These are phyloP conservation scores for Drosophila ohnishii DNA, from an alignment of 1,140 invertebrate genomes.

Conservation along the genomic window DNA sequence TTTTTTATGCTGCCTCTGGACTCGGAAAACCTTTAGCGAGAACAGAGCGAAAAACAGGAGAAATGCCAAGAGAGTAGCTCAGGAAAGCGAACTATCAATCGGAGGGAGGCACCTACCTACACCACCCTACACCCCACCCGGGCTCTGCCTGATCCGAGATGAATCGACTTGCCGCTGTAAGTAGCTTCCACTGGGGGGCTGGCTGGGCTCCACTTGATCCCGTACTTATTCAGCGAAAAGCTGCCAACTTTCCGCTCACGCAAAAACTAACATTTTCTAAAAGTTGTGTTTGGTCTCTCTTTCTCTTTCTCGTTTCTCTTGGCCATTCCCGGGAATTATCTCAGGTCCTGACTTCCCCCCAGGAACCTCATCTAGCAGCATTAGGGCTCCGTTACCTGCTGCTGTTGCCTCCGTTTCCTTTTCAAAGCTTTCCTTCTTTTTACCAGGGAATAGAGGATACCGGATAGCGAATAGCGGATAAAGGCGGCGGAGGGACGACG, in stretches of 20 bases:
- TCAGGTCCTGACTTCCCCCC: conserved; percentile 11
- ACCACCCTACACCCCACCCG: neutral
- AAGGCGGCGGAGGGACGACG: neutral
- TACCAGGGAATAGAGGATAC: conserved; percentile 8
- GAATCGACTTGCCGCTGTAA: neutral
- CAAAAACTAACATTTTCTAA: conserved; percentile 50
- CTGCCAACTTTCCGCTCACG: conserved; percentile 14
- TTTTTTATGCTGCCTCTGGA: conserved; percentile 59
- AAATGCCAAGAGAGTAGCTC: neutral
- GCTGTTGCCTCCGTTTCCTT: conserved; percentile 9
- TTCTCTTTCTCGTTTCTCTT: neutral
- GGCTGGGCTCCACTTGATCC: neutral
- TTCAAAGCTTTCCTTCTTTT: conserved; percentile 22
- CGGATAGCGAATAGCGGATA: neutral
- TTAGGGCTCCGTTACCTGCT: conserved; percentile 41
- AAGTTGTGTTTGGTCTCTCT: conserved; percentile 10
- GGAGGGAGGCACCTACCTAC: neutral
- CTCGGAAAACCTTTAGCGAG: neutral
- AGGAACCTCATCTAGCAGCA: conserved; percentile 45
- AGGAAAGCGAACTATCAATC: conserved; percentile 17
- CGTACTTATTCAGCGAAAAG: conserved; percentile 17
- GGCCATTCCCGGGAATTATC: conserved; percentile 33
- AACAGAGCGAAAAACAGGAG: neutral
- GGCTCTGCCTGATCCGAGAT: conserved; percentile 9
- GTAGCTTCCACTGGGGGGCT: neutral